Base-by-base conservation (phyloP, 2,797 vertebrate genomes). In the Gallinago nigripennis region DNA sequence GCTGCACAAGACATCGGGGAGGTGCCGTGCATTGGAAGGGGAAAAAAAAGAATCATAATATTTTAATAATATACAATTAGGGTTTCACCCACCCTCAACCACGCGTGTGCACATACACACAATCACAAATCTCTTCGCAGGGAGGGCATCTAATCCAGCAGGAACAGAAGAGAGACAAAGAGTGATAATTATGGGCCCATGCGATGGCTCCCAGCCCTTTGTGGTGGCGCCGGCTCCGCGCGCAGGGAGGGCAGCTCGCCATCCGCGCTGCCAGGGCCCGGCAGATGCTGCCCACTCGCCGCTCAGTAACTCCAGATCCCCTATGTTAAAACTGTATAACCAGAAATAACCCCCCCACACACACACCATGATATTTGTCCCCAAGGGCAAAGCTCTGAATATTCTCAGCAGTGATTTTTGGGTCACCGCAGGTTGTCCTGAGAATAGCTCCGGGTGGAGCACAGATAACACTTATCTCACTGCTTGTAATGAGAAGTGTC, bases 51-150 rank as follows among this genome's bases (percentile, higher is more conserved):
- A 92, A 94, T 91, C 94, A 91, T 56, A 97, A 97, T 97, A 97
- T 97, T 97, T 95, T 96, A 97, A 96, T 97, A 95, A 88, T 45
- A 96, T 94, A 93, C 94, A 95, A 97, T 97, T 96, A 96, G 83
- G 58, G 86, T 30, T 83, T 84, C 69, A 46, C 70, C 94, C 94
- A 81, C 8, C 91, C 88, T 66, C 85, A 31, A 25, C 9, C 71
- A 43, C 3, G 33, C 41, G 33, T 21, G 54, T 46, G 86, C 95
- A 73, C 92, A 51, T 1, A 51, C 81, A 88, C 81, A 92, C 69
- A 93, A 91, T 57, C 93, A 28, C 85, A 39, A 6, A 58, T 18
- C 92, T 56, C 63, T 54, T 19, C 1, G 48, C 76, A 54, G 82
- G 86, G 90, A 95, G 76, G 85, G 81, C 56, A 66, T 51, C 86